phyloP scores from a whole-genome alignment of 2,113 vertebrate genomes.

The Pongo abelii region DNA sequence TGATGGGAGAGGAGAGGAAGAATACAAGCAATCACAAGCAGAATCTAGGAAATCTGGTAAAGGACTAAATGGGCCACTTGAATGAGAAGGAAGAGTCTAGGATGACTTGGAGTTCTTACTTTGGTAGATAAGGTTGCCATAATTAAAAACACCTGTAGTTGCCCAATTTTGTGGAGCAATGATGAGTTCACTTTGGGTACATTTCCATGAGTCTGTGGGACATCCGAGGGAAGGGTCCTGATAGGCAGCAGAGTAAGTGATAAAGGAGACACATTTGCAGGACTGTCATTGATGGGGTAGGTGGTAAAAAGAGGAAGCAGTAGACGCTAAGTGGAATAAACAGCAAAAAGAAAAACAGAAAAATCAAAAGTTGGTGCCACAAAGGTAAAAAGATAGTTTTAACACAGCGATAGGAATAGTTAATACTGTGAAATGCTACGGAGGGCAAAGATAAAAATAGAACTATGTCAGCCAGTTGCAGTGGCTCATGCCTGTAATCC shows the following conservation, averaged over 20 bases:
- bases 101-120: neutral
- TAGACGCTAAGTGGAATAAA: neutral
- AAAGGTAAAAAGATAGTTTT: conserved; percentile 31
- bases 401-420: neutral
- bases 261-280: neutral
- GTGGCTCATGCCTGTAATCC: too few relatives aligned
- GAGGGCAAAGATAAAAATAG: neutral
- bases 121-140: neutral
- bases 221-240: neutral
- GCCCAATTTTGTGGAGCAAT: neutral
- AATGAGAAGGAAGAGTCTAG: neutral
- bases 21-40: neutral
- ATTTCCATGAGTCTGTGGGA: neutral
- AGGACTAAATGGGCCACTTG: neutral
- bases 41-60: neutral
- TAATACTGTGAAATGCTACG: neutral
- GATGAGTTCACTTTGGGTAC: neutral
- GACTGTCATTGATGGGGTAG: neutral
- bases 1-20: neutral
- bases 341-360: neutral
- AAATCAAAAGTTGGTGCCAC: neutral
- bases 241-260: neutral
- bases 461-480: neutral
- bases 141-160: conserved; percentile 18
- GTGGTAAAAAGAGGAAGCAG: neutral